A percentile compares a stretch with the other conserved stretches of the same genome.
Evolutionary conservation across 2,797 vertebrate species (phyloP).

Genomic region (Tenualosa ilisha): DNA sequence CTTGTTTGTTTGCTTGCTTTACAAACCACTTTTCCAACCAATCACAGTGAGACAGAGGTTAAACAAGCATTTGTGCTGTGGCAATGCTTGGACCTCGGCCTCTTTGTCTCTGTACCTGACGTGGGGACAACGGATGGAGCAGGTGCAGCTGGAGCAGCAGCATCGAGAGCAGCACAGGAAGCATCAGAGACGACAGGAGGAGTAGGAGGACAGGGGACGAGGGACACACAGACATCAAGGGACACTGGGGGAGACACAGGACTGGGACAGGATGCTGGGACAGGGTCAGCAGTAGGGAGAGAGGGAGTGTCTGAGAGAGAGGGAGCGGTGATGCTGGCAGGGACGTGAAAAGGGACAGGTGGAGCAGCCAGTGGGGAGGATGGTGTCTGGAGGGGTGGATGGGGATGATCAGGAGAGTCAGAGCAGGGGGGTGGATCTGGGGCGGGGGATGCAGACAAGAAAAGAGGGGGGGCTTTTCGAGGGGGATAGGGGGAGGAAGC

Average conservation of each 20-base stretch:
- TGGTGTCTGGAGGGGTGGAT: neutral
- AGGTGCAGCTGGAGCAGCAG: slow-evolving; percentile 22
- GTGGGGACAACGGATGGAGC: slow-evolving; percentile 40
- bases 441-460: neutral
- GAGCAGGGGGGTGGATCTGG: slow-evolving; percentile 1
- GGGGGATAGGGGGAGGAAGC: slow-evolving; percentile 28
- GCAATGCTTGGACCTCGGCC: neutral
- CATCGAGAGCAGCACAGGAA: slow-evolving; percentile 39
- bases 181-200: slow-evolving; percentile 26
- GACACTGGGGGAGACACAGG: neutral
- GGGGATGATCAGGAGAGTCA: slow-evolving; percentile 12
- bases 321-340: slow-evolving; percentile 17
- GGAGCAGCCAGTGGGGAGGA: neutral
- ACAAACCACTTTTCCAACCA: neutral
- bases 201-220: slow-evolving; percentile 28
- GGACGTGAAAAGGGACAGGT: slow-evolving; percentile 14
- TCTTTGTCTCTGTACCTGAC: slow-evolving; percentile 54
- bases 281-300: neutral
- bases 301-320: slow-evolving; percentile 17
- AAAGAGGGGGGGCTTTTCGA: neutral
- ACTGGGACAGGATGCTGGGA: slow-evolving; percentile 5
- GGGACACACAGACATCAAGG: slow-evolving; percentile 27
- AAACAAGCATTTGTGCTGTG: neutral
- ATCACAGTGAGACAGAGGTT: neutral
- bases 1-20: neutral